phyloP scores from a whole-genome alignment of 2,113 vertebrate species.

The Zosterops lateralis region DNA sequence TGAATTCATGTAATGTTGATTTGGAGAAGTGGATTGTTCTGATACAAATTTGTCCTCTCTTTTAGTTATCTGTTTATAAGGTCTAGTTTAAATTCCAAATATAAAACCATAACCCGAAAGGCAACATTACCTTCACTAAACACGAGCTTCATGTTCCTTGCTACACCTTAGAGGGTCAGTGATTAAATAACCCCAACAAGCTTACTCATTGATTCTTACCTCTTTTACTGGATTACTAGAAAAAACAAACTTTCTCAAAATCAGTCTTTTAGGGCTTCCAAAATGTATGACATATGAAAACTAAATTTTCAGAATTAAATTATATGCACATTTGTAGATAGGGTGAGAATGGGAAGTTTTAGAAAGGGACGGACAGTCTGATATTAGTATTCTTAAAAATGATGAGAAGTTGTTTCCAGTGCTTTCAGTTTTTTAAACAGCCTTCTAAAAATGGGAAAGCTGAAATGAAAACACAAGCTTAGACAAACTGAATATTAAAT shows the following conservation, averaged over 20 bases:
- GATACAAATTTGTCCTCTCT: neutral
- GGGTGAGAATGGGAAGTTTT: neutral
- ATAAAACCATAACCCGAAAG: neutral
- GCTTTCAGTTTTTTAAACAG: constrained; percentile 40
- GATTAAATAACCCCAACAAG: constrained; percentile 22
- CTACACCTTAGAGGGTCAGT: constrained; percentile 2
- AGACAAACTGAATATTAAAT: constrained; percentile 40
- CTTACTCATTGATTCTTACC: constrained; percentile 9
- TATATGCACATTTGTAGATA: neutral
- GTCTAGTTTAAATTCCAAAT: neutral
- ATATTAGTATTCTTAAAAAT: constrained; percentile 9
- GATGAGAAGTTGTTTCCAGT: constrained; percentile 6
- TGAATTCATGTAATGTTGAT: neutral
- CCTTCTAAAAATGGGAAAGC: constrained; percentile 47
- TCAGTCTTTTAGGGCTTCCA: neutral
- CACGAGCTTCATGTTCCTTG: constrained; percentile 28
- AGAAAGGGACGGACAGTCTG: neutral
- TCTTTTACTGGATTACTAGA: constrained; percentile 29
- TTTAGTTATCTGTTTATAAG: neutral
- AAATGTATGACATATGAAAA: constrained; percentile 26
- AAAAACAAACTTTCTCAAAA: constrained; percentile 48
- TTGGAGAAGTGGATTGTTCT: neutral
- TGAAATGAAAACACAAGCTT: constrained; percentile 48
- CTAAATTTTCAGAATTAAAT: constrained; percentile 22
- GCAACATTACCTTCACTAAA: constrained; percentile 1